Evolutionary conservation across 2,113 vertebrate genomes (phyloP).

Genomic region (Chaenocephalus aceratus): DNA sequence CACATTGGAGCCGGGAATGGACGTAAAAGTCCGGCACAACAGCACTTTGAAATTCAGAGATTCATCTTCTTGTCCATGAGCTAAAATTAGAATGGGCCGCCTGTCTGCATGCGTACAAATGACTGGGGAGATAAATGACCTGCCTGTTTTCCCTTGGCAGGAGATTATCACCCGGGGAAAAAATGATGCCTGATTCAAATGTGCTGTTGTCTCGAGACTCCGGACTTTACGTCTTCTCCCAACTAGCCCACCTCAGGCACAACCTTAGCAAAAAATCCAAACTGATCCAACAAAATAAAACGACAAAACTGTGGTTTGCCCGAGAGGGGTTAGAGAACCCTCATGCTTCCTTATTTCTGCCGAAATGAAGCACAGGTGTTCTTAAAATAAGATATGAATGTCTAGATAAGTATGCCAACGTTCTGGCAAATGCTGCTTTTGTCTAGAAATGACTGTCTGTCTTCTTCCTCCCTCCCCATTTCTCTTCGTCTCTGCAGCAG

Average conservation of each 20-base stretch:
- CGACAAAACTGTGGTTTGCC: slow-evolving; percentile 39
- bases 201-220: slow-evolving; percentile 58
- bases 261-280: slow-evolving; percentile 10
- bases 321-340: slow-evolving; percentile 64
- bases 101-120: slow-evolving; percentile 40
- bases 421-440: slow-evolving; percentile 1
- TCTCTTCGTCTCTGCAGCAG: slow-evolving; percentile 90
- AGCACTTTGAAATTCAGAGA: slow-evolving; percentile 68
- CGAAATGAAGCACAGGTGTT: slow-evolving; percentile 48
- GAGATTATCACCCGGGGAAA: slow-evolving; percentile 33
- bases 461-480: slow-evolving; percentile 29
- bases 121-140: slow-evolving; percentile 49
- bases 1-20: slow-evolving; percentile 31
- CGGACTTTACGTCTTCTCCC: slow-evolving; percentile 57
- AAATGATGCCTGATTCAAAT: slow-evolving; percentile 50
- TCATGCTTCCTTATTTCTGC: slow-evolving; percentile 48
- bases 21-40: slow-evolving; percentile 55
- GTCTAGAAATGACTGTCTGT: slow-evolving; percentile 54
- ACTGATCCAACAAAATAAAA: background rate
- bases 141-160: slow-evolving; percentile 17
- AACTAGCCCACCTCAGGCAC: slow-evolving; percentile 71
- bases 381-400: background rate
- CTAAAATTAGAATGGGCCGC: slow-evolving; percentile 51
- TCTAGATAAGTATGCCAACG: background rate
- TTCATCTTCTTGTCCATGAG: slow-evolving; percentile 18